phyloP scores from a whole-genome alignment of 2,888 invertebrate species.

The Nasonia oneida region DNA sequence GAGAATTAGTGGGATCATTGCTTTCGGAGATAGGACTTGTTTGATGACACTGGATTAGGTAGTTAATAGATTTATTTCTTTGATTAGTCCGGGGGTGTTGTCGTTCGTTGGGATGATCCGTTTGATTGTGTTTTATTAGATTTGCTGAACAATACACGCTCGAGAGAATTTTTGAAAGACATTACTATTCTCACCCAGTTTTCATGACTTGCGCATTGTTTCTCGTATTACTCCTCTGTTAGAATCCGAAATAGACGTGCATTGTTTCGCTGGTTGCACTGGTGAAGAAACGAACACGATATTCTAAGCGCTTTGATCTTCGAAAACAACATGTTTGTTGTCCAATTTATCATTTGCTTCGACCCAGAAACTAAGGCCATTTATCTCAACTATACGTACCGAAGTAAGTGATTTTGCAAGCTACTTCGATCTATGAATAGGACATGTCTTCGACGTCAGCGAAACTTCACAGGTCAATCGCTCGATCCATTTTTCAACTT shows the following conservation, averaged over 20 bases:
- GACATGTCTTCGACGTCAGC: neutral
- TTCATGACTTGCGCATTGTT: neutral
- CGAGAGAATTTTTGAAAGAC: neutral
- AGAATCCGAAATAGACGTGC: neutral
- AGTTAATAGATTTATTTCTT: neutral
- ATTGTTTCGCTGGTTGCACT: neutral
- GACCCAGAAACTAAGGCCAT: neutral
- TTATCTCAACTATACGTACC: neutral
- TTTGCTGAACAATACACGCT: no score
- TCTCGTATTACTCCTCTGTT: neutral
- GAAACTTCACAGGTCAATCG: neutral
- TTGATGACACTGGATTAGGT: slow-evolving; percentile 1
- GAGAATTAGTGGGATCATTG: neutral
- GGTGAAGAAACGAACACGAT: neutral
- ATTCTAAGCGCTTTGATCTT: neutral
- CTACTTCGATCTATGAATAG: neutral
- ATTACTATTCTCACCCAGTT: neutral
- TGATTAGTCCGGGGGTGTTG: neutral
- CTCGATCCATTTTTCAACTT: neutral
- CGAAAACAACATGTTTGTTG: slow-evolving; percentile 1
- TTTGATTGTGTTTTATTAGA: no score
- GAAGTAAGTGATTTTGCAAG: neutral
- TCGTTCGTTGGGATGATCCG: no score
- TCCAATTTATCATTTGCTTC: neutral
- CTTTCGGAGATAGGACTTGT: neutral